These are phyloP conservation scores for Drosophila demipolita DNA, from an alignment of 2,888 invertebrate genomes.

Conservation along the genomic window DNA sequence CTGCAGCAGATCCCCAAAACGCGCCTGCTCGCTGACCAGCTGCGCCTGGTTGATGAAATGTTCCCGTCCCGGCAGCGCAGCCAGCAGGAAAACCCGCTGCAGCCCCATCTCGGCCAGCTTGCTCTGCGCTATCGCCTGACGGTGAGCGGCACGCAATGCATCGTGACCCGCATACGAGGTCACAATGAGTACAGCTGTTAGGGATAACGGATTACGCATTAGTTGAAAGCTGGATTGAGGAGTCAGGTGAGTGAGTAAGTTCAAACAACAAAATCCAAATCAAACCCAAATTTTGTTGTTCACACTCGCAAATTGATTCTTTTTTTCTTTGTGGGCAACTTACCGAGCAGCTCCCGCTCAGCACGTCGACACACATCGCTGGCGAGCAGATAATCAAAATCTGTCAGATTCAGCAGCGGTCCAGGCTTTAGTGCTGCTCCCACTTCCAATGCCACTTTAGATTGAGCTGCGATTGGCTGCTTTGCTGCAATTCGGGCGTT, in stretches of 20 bases:
- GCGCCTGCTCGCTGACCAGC: slow-evolving; percentile 87
- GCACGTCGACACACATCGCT: slow-evolving; percentile 75
- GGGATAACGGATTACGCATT: not conserved
- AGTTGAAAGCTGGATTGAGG: not conserved
- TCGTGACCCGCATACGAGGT: slow-evolving; percentile 92
- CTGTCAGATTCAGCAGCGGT: slow-evolving; percentile 77
- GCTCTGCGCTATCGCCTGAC: slow-evolving; percentile 88
- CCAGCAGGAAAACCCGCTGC: slow-evolving; percentile 89
- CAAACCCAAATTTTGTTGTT: not conserved
- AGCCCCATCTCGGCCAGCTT: slow-evolving; percentile 87
- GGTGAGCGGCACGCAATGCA: slow-evolving; percentile 89
- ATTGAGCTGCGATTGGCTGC: not conserved
- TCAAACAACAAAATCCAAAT: not conserved
- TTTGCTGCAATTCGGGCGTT: not conserved
- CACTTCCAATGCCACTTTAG: not conserved
- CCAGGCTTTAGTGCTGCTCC: slow-evolving; percentile 14
- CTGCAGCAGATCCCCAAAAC: slow-evolving; percentile 90
- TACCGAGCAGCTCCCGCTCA: slow-evolving; percentile 82
- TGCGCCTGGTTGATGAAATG: slow-evolving; percentile 86
- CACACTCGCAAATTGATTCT: not conserved
- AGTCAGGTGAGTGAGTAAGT: not conserved
- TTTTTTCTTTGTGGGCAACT: slow-evolving; percentile 6
- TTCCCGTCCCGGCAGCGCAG: slow-evolving; percentile 86
- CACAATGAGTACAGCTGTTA: slow-evolving; percentile 86
- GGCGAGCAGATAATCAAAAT: slow-evolving; percentile 78